Percentiles rank a stretch among this genome's conserved stretches.
Conservation (phyloP, 2,797 vertebrate species). For the Karalla daura region DNA sequence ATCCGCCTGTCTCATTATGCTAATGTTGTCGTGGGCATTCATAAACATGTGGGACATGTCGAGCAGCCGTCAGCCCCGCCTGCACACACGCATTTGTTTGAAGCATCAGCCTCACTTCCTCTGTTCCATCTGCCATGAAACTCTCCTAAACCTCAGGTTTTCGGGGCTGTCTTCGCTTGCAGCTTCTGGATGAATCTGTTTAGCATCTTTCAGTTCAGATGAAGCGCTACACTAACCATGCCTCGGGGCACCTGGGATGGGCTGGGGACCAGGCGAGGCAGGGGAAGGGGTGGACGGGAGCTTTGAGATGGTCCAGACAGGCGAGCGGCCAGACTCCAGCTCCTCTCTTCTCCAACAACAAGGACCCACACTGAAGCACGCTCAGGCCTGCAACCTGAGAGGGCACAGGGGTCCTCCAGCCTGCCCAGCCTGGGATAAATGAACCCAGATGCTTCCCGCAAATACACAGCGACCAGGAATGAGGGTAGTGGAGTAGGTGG, state of each 20-base stretch:
- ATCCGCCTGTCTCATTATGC: slow-evolving; percentile 75
- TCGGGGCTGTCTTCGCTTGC: slow-evolving; percentile 73
- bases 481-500: slow-evolving; percentile 37
- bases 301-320: slow-evolving; percentile 93
- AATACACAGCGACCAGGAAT: slow-evolving; percentile 70
- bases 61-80: slow-evolving; percentile 12
- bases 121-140: slow-evolving; percentile 57
- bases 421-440: slow-evolving; percentile 84
- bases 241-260: slow-evolving; percentile 90
- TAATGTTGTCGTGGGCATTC: slow-evolving; percentile 40
- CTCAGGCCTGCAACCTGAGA: slow-evolving; percentile 91
- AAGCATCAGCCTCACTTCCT: slow-evolving; percentile 26
- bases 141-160: slow-evolving; percentile 75
- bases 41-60: slow-evolving; percentile 29
- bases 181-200: slow-evolving; percentile 94
- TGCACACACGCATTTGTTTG: slow-evolving; percentile 7
- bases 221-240: slow-evolving; percentile 92
- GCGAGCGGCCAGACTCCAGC: slow-evolving; percentile 74
- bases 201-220: slow-evolving; percentile 95
- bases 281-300: slow-evolving; percentile 75
- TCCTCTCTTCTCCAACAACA: slow-evolving; percentile 81
- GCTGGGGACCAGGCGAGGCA: slow-evolving; percentile 71
- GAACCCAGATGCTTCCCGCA: slow-evolving; percentile 95
- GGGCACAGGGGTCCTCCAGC: slow-evolving; percentile 78
- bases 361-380: slow-evolving; percentile 88